Conservation (phyloP, 2,888 invertebrate genomes). For the Apotomis turbidana region DNA sequence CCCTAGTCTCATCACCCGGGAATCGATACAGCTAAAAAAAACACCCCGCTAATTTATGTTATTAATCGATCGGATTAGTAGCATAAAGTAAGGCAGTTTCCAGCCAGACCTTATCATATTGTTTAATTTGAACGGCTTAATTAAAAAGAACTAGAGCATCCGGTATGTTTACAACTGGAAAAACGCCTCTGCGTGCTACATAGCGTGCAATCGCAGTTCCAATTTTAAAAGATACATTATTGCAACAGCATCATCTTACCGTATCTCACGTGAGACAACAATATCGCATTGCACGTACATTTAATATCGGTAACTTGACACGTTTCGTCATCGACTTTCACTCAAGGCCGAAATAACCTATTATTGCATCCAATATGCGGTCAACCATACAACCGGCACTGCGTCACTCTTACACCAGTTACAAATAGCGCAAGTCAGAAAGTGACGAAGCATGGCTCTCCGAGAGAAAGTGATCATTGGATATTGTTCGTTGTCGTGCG, state of each 20-base stretch:
- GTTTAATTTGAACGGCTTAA: too few relatives aligned
- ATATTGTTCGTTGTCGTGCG: constrained; percentile 37
- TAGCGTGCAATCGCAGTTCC: constrained; percentile 11
- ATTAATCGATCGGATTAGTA: too few relatives aligned
- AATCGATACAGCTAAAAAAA: too few relatives aligned
- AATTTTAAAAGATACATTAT: constrained; percentile 23
- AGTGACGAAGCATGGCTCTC: constrained; percentile 27
- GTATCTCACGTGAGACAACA: constrained; percentile 35
- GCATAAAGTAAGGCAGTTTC: too few relatives aligned
- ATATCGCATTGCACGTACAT: constrained; percentile 36
- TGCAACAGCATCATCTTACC: constrained; percentile 23
- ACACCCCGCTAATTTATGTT: too few relatives aligned
- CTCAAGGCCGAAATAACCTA: constrained; percentile 74
- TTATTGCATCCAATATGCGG: constrained; percentile 49
- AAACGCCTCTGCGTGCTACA: not conserved
- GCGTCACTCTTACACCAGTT: constrained; percentile 32
- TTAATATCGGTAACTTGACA: constrained; percentile 42
- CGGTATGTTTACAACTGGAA: not conserved
- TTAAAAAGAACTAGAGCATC: not conserved
- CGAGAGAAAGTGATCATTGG: constrained; percentile 39
- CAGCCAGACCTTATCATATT: too few relatives aligned
- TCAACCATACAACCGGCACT: constrained; percentile 39
- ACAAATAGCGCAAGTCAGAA: constrained; percentile 27
- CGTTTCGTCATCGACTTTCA: constrained; percentile 66
- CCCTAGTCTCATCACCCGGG: too few relatives aligned